A percentile compares a stretch with the other conserved stretches of the same genome.
phyloP scores from a whole-genome alignment of 2,113 vertebrate species.

The Calypte anna region DNA sequence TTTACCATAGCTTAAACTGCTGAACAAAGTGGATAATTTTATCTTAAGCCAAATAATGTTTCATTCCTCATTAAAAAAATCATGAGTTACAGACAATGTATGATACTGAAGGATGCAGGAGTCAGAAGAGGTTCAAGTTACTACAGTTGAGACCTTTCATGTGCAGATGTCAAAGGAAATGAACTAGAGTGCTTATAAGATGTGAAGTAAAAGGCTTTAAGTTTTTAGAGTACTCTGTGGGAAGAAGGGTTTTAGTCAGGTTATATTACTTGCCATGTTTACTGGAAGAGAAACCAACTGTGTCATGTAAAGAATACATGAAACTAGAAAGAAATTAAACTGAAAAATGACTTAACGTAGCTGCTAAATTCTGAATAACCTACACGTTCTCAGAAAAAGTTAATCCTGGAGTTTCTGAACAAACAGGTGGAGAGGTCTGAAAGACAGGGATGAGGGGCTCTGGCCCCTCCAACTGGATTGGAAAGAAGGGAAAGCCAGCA shows the following conservation, averaged over 20 bases:
- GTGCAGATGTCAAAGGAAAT: not conserved
- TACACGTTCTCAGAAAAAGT: not conserved
- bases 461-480: not conserved
- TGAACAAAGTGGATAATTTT: not conserved
- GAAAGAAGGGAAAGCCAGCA: not conserved
- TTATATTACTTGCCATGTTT: not conserved
- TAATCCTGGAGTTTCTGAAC: not conserved
- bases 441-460: not conserved
- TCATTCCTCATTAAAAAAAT: not conserved
- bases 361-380: not conserved
- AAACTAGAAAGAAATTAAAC: not conserved
- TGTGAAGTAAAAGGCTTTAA: not conserved
- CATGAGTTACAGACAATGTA: rapidly evolving
- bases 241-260: not conserved
- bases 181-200: not conserved
- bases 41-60: not conserved
- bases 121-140: not conserved
- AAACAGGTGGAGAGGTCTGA: not conserved
- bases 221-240: not conserved
- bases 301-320: not conserved
- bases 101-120: not conserved
- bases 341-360: not conserved
- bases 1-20: not conserved
- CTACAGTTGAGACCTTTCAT: not conserved
- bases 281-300: not conserved